Percentiles rank a stretch among this genome's conserved stretches.
phyloP scores from a whole-genome alignment of 2,797 vertebrate genomes.

The Coregonus suidteri region DNA sequence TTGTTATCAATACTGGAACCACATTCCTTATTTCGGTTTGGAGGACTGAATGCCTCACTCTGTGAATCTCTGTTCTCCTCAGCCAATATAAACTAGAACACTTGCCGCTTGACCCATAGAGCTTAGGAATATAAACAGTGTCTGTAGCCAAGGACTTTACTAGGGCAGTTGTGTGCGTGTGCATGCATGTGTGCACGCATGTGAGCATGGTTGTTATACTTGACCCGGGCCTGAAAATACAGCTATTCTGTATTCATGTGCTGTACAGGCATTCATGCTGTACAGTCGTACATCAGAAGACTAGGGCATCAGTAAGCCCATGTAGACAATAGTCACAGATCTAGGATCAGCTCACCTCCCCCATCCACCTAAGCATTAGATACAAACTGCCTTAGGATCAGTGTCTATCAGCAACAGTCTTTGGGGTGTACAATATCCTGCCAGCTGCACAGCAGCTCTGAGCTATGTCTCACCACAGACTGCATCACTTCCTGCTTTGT shows the following conservation, averaged over 20 bases:
- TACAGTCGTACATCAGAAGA: background rate
- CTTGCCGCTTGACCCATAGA: background rate
- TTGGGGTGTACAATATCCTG: background rate
- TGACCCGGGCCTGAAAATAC: background rate
- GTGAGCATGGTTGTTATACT: background rate
- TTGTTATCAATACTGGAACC: background rate
- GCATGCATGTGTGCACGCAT: constrained; percentile 8
- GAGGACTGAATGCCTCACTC: background rate
- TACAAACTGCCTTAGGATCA: background rate
- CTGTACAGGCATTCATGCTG: background rate
- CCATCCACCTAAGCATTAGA: background rate
- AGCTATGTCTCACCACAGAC: background rate
- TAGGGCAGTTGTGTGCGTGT: constrained; percentile 14
- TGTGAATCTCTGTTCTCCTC: background rate
- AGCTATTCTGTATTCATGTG: background rate
- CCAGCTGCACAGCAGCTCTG: background rate
- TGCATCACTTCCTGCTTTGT: background rate
- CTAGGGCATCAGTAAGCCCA: background rate
- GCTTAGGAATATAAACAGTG: background rate
- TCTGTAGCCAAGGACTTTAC: background rate
- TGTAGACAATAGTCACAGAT: background rate
- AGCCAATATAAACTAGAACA: background rate
- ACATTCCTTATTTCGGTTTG: background rate
- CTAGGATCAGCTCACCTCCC: background rate
- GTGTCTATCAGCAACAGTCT: background rate